Conservation (phyloP, 2,888 invertebrate genomes). For the Caenorhabditis zanzibari region DNA sequence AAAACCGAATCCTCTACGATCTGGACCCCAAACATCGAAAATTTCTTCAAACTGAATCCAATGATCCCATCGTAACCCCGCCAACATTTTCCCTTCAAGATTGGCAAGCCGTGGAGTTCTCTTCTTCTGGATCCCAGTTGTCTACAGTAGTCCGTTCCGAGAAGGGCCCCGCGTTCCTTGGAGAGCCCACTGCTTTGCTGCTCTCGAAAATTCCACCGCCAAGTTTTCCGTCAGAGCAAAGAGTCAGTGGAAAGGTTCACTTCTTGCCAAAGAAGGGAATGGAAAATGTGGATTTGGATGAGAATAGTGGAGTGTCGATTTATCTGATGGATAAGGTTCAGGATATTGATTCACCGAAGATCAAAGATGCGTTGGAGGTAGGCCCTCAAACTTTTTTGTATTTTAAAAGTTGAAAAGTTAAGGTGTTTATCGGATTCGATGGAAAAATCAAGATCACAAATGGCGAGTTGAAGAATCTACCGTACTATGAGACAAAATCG, state of each 20-base stretch:
- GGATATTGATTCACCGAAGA: conserved; percentile 72
- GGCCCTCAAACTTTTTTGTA: neutral
- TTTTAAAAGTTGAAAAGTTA: conserved; percentile 14
- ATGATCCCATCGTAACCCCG: conserved; percentile 66
- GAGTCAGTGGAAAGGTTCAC: conserved; percentile 72
- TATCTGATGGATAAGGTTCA: conserved; percentile 72
- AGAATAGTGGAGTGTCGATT: conserved; percentile 74
- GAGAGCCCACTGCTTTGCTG: conserved; percentile 70
- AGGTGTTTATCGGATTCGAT: conserved; percentile 80
- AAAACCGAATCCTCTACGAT: conserved; percentile 76
- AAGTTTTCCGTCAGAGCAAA: conserved; percentile 68
- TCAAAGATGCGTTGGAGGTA: conserved; percentile 72
- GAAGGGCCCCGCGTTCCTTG: conserved; percentile 74
- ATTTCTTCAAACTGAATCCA: conserved; percentile 69
- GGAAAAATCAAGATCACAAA: conserved; percentile 79
- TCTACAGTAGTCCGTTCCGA: conserved; percentile 75
- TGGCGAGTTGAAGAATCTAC: conserved; percentile 58
- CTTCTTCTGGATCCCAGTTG: conserved; percentile 64
- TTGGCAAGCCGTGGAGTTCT: conserved; percentile 76
- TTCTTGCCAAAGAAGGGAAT: conserved; percentile 70
- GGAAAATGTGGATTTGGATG: conserved; percentile 67
- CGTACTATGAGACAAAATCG: conserved; percentile 68
- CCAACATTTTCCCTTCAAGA: conserved; percentile 69
- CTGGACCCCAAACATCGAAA: conserved; percentile 70
- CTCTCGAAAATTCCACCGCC: conserved; percentile 71